These are phyloP conservation scores for Pogona vitticeps DNA, from an alignment of 2,113 vertebrate genomes.

Conservation along the genomic window DNA sequence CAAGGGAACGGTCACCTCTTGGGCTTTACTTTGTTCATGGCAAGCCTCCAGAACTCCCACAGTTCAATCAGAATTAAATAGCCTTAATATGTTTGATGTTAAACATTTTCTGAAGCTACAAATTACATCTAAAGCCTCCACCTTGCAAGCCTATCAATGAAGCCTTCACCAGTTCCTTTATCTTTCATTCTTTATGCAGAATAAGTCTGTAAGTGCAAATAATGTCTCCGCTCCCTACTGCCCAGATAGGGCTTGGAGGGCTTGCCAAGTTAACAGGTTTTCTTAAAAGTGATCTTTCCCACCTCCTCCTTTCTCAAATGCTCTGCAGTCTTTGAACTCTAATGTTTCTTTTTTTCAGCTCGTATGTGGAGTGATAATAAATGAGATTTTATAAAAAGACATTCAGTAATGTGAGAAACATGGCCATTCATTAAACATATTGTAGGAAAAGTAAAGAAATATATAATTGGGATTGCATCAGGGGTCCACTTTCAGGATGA, in stretches of 20 bases:
- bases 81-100: slow-evolving; percentile 60
- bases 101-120: slow-evolving; percentile 59
- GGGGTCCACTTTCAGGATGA: not conserved
- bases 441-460: not conserved
- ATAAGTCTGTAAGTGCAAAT: slow-evolving; percentile 43
- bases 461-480: not conserved
- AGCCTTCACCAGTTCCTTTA: slow-evolving; percentile 30
- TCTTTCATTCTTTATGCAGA: slow-evolving; percentile 50
- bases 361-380: slow-evolving; percentile 56
- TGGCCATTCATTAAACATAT: slow-evolving; percentile 16
- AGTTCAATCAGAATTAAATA: slow-evolving; percentile 65
- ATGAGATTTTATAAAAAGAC: slow-evolving; percentile 53
- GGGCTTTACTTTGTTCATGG: slow-evolving; percentile 52
- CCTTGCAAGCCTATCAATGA: slow-evolving; percentile 47
- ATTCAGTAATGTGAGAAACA: slow-evolving; percentile 53
- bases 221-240: slow-evolving; percentile 49
- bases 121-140: slow-evolving; percentile 56
- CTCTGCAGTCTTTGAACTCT: slow-evolving; percentile 36
- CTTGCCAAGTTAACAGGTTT: slow-evolving; percentile 53
- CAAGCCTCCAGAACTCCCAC: slow-evolving; percentile 61
- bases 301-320: not conserved
- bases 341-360: slow-evolving; percentile 19
- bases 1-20: slow-evolving; percentile 50
- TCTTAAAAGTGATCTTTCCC: slow-evolving; percentile 49
- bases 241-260: slow-evolving; percentile 48